Evolutionary conservation across 2,113 vertebrate genomes (phyloP), one percentile per base, ranked within the genome.

Genomic region (Prochilodus magdalenae): DNA sequence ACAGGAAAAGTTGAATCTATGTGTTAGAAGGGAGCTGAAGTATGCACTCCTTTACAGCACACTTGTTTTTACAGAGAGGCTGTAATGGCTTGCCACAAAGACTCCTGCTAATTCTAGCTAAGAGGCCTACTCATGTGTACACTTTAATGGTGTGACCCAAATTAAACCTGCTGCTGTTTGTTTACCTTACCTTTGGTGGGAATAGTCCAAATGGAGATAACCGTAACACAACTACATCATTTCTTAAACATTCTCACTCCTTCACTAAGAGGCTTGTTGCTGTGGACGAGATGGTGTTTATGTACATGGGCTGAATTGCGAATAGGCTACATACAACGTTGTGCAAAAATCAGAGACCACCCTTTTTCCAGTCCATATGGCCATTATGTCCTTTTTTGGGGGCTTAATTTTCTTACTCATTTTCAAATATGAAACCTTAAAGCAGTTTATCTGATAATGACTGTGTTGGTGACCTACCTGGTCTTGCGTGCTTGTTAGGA

Each of bases 1-100:
- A 55, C 66, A 20, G 36, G 40, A 65, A 40, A 71, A 75, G 73
- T 55, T 62, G 29, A 51, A 59, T 29, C 18, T 33, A 66, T 22
- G 71, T 62, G 77, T 44, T 71, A 49, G 8, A 18, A 57, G 7
- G 6, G n/a, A 13, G 53, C 36, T 8, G 4, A 57, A 33, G 40
- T 33, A 20, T 67, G 22, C 29, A 29, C 7, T 14, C 36, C 67
- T 69, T 20, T 24, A 26, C 20, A 18, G 5, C 33, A 20, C 18
- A 65, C 26, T 65, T 22, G 40, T 47, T 49, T 65, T 29, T 12
- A 3, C 20, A 5, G 22, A 26, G 16, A 16, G 6, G 12, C 55
- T 36, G n/a, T n/a, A 36, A n/a, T 27, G 59, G 3, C 33, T 13
- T 26, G 33, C 36, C 47, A 1, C 29, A 47, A 20, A 60, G 24